Evolutionary conservation across 1,140 invertebrate species (phyloP).

Genomic region (Pararge aegeria): DNA sequence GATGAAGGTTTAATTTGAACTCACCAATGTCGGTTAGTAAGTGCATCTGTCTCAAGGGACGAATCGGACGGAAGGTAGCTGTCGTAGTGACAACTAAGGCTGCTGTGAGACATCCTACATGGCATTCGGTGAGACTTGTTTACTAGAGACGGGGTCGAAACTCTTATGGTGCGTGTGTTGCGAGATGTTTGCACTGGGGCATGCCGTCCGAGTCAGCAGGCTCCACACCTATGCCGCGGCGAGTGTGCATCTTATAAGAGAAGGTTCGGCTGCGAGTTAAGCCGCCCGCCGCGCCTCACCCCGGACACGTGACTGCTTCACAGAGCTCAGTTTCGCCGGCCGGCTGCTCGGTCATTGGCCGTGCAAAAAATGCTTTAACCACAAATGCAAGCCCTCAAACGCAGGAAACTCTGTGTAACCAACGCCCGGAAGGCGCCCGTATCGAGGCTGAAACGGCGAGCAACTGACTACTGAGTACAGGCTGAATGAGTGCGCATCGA

Average conservation of each 20-base stretch:
- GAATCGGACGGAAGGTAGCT: conserved; percentile 71
- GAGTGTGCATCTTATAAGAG: conserved; percentile 76
- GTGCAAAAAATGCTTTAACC: conserved; percentile 55
- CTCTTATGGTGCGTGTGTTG: conserved; percentile 42
- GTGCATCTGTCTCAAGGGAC: conserved; percentile 72
- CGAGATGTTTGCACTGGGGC: conserved; percentile 50
- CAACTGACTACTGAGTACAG: conserved; percentile 32
- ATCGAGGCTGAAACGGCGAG: conserved; percentile 32
- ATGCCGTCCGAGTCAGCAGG: conserved; percentile 63
- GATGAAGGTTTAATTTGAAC: conserved; percentile 28
- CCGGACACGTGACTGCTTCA: conserved; percentile 74
- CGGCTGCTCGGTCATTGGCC: conserved; percentile 70
- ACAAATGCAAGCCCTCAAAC: conserved; percentile 45
- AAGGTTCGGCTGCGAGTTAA: conserved; percentile 62
- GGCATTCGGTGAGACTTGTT: conserved; percentile 57
- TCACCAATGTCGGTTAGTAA: conserved; percentile 68
- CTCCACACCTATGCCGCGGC: conserved; percentile 67
- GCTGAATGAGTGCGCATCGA: conserved; percentile 14
- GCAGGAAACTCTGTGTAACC: conserved; percentile 44
- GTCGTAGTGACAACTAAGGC: conserved; percentile 74
- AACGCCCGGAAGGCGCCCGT: conserved; percentile 41
- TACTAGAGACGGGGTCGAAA: conserved; percentile 40
- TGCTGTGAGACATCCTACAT: conserved; percentile 78
- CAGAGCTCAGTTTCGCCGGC: conserved; percentile 60
- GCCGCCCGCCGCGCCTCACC: conserved; percentile 73